A percentile compares a stretch with the other conserved stretches of the same genome.
Evolutionary conservation across 1,140 invertebrate species (phyloP).

Genomic region (Zaprionus tsacasi): DNA sequence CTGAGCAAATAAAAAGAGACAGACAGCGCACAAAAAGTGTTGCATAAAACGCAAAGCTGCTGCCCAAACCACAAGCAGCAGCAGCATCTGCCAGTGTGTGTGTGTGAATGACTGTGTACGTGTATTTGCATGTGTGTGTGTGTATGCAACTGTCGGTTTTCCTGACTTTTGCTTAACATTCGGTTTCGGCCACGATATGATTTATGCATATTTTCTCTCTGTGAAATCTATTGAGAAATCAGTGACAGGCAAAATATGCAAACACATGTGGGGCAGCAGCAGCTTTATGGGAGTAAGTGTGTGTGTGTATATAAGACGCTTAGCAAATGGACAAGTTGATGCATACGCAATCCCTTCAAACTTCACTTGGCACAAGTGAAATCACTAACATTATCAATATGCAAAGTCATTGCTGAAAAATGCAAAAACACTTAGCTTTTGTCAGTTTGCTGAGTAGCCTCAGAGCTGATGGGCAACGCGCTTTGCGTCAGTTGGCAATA

Average conservation of each 20-base stretch:
- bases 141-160: constrained; percentile 59
- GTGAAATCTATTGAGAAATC: constrained; percentile 81
- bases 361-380: constrained; percentile 25
- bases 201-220: constrained; percentile 72
- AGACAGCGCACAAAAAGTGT: constrained; percentile 59
- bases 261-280: constrained; percentile 5
- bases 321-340: constrained; percentile 49
- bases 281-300: neutral
- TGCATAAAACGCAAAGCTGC: constrained; percentile 54
- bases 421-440: constrained; percentile 25
- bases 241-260: constrained; percentile 76
- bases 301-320: constrained; percentile 26
- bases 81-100: constrained; percentile 48
- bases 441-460: neutral
- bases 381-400: constrained; percentile 38
- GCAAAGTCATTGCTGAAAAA: constrained; percentile 34
- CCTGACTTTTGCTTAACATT: constrained; percentile 76
- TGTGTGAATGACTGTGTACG: neutral
- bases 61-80: constrained; percentile 50
- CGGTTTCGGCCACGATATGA: constrained; percentile 57
- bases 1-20: constrained; percentile 49
- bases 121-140: neutral
- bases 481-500: neutral
- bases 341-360: constrained; percentile 38
- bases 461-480: neutral